A percentile compares a stretch with the other conserved stretches of the same genome.
Evolutionary conservation across 2,113 vertebrate genomes (phyloP).

Genomic region (Xyliphius kryptos): DNA sequence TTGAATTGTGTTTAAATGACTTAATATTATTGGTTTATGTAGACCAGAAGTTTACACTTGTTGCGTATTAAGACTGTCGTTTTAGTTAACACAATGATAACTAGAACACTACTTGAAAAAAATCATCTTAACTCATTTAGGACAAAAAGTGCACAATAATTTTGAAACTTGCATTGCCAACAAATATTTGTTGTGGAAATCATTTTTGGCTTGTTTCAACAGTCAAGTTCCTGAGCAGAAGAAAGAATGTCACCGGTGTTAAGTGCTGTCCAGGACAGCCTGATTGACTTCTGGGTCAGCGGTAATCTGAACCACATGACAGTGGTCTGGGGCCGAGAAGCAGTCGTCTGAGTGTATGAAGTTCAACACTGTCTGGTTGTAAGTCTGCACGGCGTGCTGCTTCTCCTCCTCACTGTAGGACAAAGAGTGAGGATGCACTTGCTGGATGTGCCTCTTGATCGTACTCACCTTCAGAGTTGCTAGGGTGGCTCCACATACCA

Average conservation of each 20-base stretch:
- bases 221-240: slow-evolving; percentile 39
- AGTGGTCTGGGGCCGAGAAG: slow-evolving; percentile 57
- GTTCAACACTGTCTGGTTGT: slow-evolving; percentile 68
- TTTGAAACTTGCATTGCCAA: slow-evolving; percentile 5
- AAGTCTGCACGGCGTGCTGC: slow-evolving; percentile 72
- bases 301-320: slow-evolving; percentile 35
- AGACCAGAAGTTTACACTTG: slow-evolving; percentile 4
- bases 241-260: slow-evolving; percentile 29
- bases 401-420: slow-evolving; percentile 70
- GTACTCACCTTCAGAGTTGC: slow-evolving; percentile 81
- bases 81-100: no score
- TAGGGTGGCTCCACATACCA: slow-evolving; percentile 75
- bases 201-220: slow-evolving; percentile 22
- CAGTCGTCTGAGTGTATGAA: slow-evolving; percentile 65
- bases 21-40: slow-evolving; percentile 10
- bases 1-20: not conserved
- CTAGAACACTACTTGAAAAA: not conserved
- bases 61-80: not conserved
- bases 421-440: slow-evolving; percentile 82
- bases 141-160: slow-evolving; percentile 10
- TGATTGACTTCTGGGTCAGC: not conserved
- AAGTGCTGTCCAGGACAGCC: slow-evolving; percentile 20
- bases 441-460: slow-evolving; percentile 80
- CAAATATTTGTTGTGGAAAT: slow-evolving; percentile 8
- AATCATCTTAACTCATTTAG: not conserved